Base-by-base conservation (phyloP, 2,797 vertebrate species). In the Mus caroli region DNA sequence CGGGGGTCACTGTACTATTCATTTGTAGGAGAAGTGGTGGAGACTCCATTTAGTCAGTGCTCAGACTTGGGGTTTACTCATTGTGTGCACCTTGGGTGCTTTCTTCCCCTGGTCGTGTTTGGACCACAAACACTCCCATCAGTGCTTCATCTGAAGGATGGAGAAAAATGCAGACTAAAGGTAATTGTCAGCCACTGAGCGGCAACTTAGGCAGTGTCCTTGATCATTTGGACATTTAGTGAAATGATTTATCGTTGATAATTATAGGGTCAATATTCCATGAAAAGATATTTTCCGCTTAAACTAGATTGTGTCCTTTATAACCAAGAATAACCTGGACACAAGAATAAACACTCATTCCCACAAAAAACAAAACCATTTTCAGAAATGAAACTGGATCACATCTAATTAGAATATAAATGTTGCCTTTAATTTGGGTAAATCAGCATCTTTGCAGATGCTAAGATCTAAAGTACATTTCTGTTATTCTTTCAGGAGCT, bases 331-430 rank as follows among this genome's bases (percentile, higher is more conserved):
- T 94, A 93, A 8, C 4, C 43, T 78, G 75, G 84, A 12, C 10
- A 76, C 71, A 15, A 34, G 71, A 50, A 50, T 1, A 50, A 50
- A 8, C 50, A 50, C 88, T 71, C n/a, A 50, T 90, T 71, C 31
- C 24, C 88, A 82, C 7, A 56, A 46, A 46, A 84, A 64, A 82
- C 5, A 79, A 76, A 97, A 79, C 4, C 60, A 34, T 60, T 96
- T 88, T 28, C 37, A 46, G 5, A 84, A 62, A 78, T 40, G 2
- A 94, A 96, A 89, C 82, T n/a, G n/a, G 58, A 76, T 69, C 8
- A 69, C n/a, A 90, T 86, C 94, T 85, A 94, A 86, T 94, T 87
- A 64, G 24, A 92, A 62, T 60, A 85, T 84, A 94, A 80, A 64
- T 31, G 17, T 40, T 64, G 9, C 4, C 37, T 77, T 80, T 77